Conservation (phyloP, 1,140 invertebrate genomes). For the Melanaphis sacchari region DNA sequence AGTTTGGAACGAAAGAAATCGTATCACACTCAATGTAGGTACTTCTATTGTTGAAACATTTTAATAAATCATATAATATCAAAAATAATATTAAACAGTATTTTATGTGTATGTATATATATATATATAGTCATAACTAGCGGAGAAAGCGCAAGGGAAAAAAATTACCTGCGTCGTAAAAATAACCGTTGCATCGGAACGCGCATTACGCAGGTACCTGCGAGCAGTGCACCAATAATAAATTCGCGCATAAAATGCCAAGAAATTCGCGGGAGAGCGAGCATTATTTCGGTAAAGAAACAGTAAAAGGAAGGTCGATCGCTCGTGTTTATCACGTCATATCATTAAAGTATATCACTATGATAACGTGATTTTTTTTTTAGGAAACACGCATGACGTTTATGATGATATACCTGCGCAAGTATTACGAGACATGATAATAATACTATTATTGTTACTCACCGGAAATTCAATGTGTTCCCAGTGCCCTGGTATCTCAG, state of each 20-base stretch:
- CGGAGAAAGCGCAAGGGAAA: background rate
- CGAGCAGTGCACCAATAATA: constrained; percentile 6
- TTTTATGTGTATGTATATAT: too few relatives aligned
- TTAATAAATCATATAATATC: background rate
- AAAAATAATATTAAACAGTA: background rate
- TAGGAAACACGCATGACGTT: too few relatives aligned
- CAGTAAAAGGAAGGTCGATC: background rate
- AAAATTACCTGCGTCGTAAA: constrained; percentile 9
- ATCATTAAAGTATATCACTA: too few relatives aligned
- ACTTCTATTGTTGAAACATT: background rate
- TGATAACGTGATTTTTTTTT: too few relatives aligned
- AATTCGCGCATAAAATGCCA: constrained; percentile 1
- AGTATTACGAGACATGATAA: too few relatives aligned
- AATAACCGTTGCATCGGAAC: constrained; percentile 39
- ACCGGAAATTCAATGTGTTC: constrained; percentile 5
- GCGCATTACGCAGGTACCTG: background rate
- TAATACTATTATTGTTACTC: background rate
- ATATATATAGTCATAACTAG: background rate
- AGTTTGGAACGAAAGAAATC: background rate
- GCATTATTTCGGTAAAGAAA: background rate
- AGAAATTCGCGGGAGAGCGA: background rate
- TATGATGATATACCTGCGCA: too few relatives aligned
- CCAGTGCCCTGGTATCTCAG: background rate
- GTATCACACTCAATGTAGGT: background rate
- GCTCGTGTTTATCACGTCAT: background rate